Base-by-base conservation (phyloP, 2,888 invertebrate genomes). In the Stenodera caucasica region DNA sequence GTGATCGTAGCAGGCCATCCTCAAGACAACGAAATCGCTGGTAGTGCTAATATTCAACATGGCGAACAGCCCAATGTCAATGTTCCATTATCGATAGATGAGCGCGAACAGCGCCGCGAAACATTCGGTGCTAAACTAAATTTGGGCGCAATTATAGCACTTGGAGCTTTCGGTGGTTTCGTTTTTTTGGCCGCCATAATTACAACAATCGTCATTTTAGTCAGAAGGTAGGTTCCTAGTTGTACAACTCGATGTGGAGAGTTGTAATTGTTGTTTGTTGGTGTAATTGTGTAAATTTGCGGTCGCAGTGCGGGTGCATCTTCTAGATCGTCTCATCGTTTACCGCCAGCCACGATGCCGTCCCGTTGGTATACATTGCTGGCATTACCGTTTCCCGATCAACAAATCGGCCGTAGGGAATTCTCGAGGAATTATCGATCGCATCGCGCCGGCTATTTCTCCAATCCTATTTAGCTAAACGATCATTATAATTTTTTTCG, bases 331-430 rank as follows among this genome's bases (percentile, higher is more conserved):
- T 79, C 82, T 75, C 80, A 82, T 79, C 78, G 81, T 65, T 78
- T 82, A 76, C 80, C 82, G 71, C 76, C 77, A 70, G 80, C 80
- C 70, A 80, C 87, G 77, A 87, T 90, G 84, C 91, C 91, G 60
- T 89, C 92, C 70, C 86, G 92, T 73, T 92, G 92, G 91, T 94
- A 92, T 85, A 94, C 93, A 66, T 88, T 94, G 75, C 87, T 94
- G 81, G 94, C 94, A 71, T 86, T 94, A 77, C 94, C 94, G 71
- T 95, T 95, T 84, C 93, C 94, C 76, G 94, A 95, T 84, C 94
- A 94, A 84, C 94, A 93, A 81, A 89, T 94, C 76, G 94, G 92
- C 72, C 84, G 93, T 77, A 86, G 94, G 67, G 93, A 94, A 82
- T 88, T 91, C 75, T 88, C 88, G 70, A 86, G 92, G 75, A 86